Evolutionary conservation across 1,140 invertebrate species (phyloP).

Genomic region (Brachystomella parvula): DNA sequence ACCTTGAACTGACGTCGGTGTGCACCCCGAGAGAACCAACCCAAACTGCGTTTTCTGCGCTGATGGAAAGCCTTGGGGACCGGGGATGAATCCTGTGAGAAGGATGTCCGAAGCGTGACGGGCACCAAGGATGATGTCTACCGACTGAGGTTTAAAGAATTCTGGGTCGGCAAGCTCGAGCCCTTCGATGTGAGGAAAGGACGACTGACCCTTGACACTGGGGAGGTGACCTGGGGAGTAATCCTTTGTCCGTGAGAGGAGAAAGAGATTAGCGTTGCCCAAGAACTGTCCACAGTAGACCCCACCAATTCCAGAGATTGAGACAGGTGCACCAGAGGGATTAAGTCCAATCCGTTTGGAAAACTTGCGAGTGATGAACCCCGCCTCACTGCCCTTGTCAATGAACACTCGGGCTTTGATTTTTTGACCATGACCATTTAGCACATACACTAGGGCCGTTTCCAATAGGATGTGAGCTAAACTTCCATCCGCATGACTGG

Average conservation of each 20-base stretch:
- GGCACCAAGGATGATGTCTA: conserved; percentile 19
- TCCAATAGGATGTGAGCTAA: conserved; percentile 4
- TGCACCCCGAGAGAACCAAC: conserved; percentile 7
- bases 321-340: neutral
- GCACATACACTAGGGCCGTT: neutral
- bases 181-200: conserved; percentile 1
- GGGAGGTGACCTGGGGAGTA: neutral
- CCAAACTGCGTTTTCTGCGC: conserved; percentile 9
- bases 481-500: neutral
- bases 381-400: conserved; percentile 11
- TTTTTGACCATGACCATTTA: neutral
- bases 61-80: neutral
- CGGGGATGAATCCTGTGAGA: neutral
- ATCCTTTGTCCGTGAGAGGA: neutral
- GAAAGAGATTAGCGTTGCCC: neutral
- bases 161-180: conserved; percentile 1
- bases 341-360: neutral
- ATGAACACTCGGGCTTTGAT: neutral
- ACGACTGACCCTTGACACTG: neutral
- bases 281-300: neutral
- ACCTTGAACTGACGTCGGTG: neutral
- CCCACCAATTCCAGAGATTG: conserved; percentile 15
- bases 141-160: neutral
- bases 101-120: neutral
- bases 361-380: conserved; percentile 10